Evolutionary conservation across 1,140 invertebrate species (phyloP).

Genomic region (Cydia fagiglandana): DNA sequence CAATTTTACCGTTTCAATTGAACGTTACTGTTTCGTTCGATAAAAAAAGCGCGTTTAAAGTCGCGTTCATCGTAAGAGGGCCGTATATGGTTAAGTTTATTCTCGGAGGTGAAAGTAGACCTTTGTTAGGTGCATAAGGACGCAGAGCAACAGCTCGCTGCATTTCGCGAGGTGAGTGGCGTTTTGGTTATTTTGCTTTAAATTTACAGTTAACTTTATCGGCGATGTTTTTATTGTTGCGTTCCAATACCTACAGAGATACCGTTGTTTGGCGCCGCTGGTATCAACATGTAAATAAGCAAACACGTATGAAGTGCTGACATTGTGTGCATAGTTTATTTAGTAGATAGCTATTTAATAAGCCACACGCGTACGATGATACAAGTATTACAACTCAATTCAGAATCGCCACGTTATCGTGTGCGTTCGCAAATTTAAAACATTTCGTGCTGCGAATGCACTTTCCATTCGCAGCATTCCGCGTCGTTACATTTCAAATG

Average conservation of each 20-base stretch:
- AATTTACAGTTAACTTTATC: slow-evolving; percentile 58
- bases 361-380: neutral
- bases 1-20: slow-evolving; percentile 72
- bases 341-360: slow-evolving; percentile 13
- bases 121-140: slow-evolving; percentile 77
- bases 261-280: slow-evolving; percentile 22
- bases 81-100: slow-evolving; percentile 69
- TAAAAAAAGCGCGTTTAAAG: slow-evolving; percentile 68
- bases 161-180: slow-evolving; percentile 69
- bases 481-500: slow-evolving; percentile 22
- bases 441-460: slow-evolving; percentile 18
- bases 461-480: slow-evolving; percentile 17
- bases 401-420: neutral
- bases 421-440: slow-evolving; percentile 12
- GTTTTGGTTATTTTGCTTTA: slow-evolving; percentile 58
- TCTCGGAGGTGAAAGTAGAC: slow-evolving; percentile 75
- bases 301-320: slow-evolving; percentile 22
- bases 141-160: slow-evolving; percentile 62
- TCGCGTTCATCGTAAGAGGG: slow-evolving; percentile 63
- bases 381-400: slow-evolving; percentile 4
- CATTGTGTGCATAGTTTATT: slow-evolving; percentile 23
- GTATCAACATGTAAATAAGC: slow-evolving; percentile 27
- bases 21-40: slow-evolving; percentile 74
- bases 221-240: slow-evolving; percentile 45
- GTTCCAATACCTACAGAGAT: slow-evolving; percentile 35